Evolutionary conservation across 2,888 invertebrate genomes (phyloP).

Genomic region (Crocallis elinguaria): DNA sequence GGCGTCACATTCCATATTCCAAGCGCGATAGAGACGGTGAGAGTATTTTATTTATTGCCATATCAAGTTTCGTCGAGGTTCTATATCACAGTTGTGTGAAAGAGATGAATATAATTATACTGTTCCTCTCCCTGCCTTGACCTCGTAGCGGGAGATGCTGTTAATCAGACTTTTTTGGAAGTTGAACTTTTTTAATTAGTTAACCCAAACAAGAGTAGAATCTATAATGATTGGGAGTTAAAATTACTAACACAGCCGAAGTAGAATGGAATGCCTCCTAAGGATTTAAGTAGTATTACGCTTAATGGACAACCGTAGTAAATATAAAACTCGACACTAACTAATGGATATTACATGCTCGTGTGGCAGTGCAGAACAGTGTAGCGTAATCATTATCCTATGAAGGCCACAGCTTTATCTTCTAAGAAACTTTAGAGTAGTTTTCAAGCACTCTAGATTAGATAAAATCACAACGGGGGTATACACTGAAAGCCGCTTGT

Average conservation of each 20-base stretch:
- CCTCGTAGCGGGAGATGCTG: slow-evolving; percentile 51
- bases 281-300: slow-evolving; percentile 2
- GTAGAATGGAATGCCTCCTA: slow-evolving; percentile 11
- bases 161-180: slow-evolving; percentile 54
- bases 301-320: slow-evolving; percentile 19
- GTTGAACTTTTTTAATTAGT: slow-evolving; percentile 52
- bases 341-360: slow-evolving; percentile 9
- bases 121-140: slow-evolving; percentile 52
- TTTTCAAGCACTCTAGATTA: slow-evolving; percentile 14
- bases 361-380: slow-evolving; percentile 14
- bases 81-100: slow-evolving; percentile 54
- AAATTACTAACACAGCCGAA: not conserved
- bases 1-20: slow-evolving; percentile 21
- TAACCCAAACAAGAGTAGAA: slow-evolving; percentile 37
- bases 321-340: slow-evolving; percentile 14
- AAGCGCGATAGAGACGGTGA: slow-evolving; percentile 49
- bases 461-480: not conserved
- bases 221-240: not conserved
- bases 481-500: not conserved
- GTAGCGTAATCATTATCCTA: slow-evolving; percentile 11
- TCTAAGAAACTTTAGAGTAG: slow-evolving; percentile 11
- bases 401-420: slow-evolving; percentile 17
- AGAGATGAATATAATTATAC: slow-evolving; percentile 60
- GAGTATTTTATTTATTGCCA: slow-evolving; percentile 78
- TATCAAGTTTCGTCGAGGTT: slow-evolving; percentile 64